phyloP scores from a whole-genome alignment of 2,113 vertebrate genomes.

The Varanus salvator region DNA sequence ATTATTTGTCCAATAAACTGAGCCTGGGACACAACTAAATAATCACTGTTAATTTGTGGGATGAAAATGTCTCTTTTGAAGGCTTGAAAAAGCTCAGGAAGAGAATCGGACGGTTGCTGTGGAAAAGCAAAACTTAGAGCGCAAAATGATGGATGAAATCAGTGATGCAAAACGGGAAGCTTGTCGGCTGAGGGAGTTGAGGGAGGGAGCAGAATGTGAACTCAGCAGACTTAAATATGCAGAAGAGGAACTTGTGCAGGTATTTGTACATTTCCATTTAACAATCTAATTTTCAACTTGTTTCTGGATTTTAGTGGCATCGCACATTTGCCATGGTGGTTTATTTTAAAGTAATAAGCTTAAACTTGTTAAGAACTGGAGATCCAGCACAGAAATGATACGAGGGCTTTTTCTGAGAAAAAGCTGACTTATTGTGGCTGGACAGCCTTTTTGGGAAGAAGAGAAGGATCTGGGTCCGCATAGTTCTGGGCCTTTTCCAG shows the following conservation, averaged over 20 bases:
- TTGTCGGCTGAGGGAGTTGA: slow-evolving; percentile 87
- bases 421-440: neutral
- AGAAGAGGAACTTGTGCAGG: slow-evolving; percentile 97
- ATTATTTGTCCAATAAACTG: neutral
- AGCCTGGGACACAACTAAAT: neutral
- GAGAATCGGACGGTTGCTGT: slow-evolving; percentile 97
- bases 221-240: slow-evolving; percentile 96
- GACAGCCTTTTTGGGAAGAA: neutral
- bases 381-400: neutral
- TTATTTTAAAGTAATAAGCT: neutral
- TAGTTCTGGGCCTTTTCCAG: neutral
- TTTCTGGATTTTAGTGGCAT: neutral
- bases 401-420: neutral
- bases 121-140: slow-evolving; percentile 97
- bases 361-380: neutral
- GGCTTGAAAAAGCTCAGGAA: slow-evolving; percentile 97
- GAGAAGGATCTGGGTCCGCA: neutral
- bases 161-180: slow-evolving; percentile 94
- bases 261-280: slow-evolving; percentile 55
- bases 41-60: neutral
- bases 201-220: slow-evolving; percentile 94
- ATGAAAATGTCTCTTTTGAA: slow-evolving; percentile 65
- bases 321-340: neutral
- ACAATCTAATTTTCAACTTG: neutral
- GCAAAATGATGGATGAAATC: slow-evolving; percentile 98